phyloP scores from a whole-genome alignment of 2,888 invertebrate species.

The Oscheius sp. region DNA sequence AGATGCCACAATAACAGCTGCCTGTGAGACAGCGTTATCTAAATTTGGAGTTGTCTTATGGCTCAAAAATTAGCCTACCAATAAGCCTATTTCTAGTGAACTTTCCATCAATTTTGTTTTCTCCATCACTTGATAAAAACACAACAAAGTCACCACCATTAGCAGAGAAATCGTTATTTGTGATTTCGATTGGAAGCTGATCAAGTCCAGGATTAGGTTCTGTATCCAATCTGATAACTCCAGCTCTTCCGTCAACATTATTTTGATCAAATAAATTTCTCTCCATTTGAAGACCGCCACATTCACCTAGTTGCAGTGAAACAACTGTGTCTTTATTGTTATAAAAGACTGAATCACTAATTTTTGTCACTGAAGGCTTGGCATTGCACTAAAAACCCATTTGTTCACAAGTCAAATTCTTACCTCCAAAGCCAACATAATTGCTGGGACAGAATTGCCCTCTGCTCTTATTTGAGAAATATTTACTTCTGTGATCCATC shows the following conservation, averaged over 20 bases:
- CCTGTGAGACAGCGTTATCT: constrained; percentile 40
- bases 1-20: constrained; percentile 41
- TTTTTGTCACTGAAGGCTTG: constrained; percentile 35
- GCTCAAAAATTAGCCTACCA: background rate
- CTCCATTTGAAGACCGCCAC: constrained; percentile 30
- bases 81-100: constrained; percentile 15
- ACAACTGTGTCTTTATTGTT: constrained; percentile 41
- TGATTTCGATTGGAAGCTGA: background rate
- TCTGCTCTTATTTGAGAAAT: constrained; percentile 33
- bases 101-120: constrained; percentile 10
- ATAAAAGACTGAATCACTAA: constrained; percentile 37
- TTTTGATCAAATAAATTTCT: constrained; percentile 32
- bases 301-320: constrained; percentile 40
- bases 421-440: constrained; percentile 36
- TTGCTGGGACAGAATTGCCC: constrained; percentile 36
- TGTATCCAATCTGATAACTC: constrained; percentile 20
- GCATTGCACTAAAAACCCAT: constrained; percentile 40
- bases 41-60: background rate
- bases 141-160: constrained; percentile 27
- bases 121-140: constrained; percentile 16
- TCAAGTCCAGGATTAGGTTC: constrained; percentile 19
- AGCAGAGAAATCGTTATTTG: constrained; percentile 22
- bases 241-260: constrained; percentile 23
- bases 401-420: background rate
- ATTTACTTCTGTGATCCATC: constrained; percentile 41